Conservation (phyloP, 2,888 invertebrate genomes). For the Heliconius erato region DNA sequence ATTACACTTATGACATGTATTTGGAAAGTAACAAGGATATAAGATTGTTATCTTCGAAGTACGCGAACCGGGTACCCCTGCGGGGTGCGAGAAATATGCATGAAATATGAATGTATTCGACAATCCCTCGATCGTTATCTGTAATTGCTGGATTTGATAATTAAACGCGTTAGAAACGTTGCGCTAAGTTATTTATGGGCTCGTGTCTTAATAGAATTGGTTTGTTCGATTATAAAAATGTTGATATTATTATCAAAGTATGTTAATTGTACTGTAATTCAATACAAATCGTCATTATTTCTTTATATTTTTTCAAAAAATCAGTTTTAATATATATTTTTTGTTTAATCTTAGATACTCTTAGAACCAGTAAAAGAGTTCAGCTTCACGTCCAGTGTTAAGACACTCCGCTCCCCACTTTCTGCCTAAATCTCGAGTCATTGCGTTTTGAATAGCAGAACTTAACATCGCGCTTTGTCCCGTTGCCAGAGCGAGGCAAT, state of each 20-base stretch:
- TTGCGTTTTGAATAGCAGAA: too few relatives aligned
- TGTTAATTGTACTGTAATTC: neutral
- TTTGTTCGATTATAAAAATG: slow-evolving; percentile 24
- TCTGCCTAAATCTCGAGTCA: too few relatives aligned
- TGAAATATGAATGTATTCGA: slow-evolving; percentile 50
- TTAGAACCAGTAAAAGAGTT: neutral
- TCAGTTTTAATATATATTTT: neutral
- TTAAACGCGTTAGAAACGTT: slow-evolving; percentile 53
- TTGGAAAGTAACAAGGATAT: slow-evolving; percentile 82
- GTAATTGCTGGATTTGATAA: slow-evolving; percentile 56
- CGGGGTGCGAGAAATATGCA: slow-evolving; percentile 53
- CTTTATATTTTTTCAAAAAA: neutral
- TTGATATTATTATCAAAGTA: neutral
- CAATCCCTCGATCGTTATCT: slow-evolving; percentile 59
- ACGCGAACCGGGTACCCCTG: slow-evolving; percentile 69
- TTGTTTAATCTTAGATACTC: neutral
- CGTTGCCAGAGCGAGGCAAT: too few relatives aligned
- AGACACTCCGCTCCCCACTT: too few relatives aligned
- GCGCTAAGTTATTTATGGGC: slow-evolving; percentile 46
- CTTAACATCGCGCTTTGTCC: too few relatives aligned
- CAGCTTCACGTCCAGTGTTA: too few relatives aligned
- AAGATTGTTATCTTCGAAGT: slow-evolving; percentile 72
- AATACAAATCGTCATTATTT: neutral
- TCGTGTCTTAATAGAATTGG: slow-evolving; percentile 54
- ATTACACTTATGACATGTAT: slow-evolving; percentile 77